Base-by-base conservation (phyloP, 1,140 invertebrate genomes). In the Zaprionus camerounensis region DNA sequence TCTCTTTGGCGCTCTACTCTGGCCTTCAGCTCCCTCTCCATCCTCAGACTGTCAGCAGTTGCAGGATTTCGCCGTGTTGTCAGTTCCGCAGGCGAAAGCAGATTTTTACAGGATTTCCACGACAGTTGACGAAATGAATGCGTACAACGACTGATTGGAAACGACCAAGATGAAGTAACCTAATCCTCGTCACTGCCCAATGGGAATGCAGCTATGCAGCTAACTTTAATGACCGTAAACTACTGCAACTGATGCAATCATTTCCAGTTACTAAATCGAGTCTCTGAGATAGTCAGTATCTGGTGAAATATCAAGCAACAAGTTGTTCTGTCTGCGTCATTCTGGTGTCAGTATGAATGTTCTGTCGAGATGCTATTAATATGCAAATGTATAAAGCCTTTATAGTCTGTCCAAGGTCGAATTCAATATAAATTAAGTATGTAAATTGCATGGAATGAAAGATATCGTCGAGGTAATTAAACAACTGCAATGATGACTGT, bases 1-100 rank as follows among this genome's bases (percentile, higher is more conserved):
- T 51, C 57, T n/a, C 68, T 31, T 0, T 5, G 7, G 64, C 82
- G 81, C 11, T 4, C 7, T 1, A 59, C 46, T 15, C 36, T 56
- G 64, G 1, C 20, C 49, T 0, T 70, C 82, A 85, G 9, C 26
- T 55, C 2, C 9, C 7, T 12, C 44, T 20, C 0, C 20, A 24
- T 24, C 12, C 20, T 13, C 20, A 6, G 46, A 12, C 11, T 12
- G 12, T 2, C 41, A 34, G 31, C 82, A 85, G 34, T 81, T 67
- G 5, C 65, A 58, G 22, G 82, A 34, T 31, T 46, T 85, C 75
- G 4, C 67, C 82, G 78, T 70, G 11, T 67, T 67, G 15, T 76
- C 78, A 4, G 56, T 26, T 20, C 56, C 75, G 20, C 75, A 44
- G 31, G 71, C 75, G 74, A 13, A 62, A 44, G 71, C 82, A 84